Evolutionary conservation across 2,113 vertebrate genomes (phyloP).

Genomic region (Chitala chitala): DNA sequence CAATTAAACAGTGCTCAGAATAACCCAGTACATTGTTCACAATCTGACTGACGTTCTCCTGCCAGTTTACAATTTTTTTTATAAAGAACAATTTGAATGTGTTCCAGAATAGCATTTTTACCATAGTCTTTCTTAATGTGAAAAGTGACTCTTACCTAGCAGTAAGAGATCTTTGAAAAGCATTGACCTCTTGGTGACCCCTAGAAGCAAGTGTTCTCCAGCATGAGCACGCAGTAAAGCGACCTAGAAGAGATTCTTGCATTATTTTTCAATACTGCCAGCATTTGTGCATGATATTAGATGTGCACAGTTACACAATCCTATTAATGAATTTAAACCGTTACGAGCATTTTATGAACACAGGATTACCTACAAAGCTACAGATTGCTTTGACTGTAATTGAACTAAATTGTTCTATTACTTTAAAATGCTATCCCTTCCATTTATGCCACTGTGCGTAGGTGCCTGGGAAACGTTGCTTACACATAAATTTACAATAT

Average conservation of each 20-base stretch:
- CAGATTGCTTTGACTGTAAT: no score
- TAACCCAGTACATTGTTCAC: neutral
- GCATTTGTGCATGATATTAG: no score
- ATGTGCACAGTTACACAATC: no score
- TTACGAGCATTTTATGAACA: no score
- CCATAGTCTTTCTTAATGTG: neutral
- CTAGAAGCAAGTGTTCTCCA: slow-evolving; percentile 89
- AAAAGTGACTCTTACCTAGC: slow-evolving; percentile 69
- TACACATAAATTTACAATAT: no score
- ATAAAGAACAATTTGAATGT: neutral
- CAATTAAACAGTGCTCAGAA: neutral
- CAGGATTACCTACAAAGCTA: no score
- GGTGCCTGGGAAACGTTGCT: no score
- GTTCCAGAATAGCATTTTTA: neutral
- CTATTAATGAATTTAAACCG: no score
- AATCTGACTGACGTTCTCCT: neutral
- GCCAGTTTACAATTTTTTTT: neutral
- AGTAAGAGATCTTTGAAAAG: slow-evolving; percentile 90
- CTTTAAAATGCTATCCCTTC: no score
- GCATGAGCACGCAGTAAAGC: slow-evolving; percentile 90
- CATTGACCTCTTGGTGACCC: slow-evolving; percentile 91
- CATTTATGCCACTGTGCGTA: no score
- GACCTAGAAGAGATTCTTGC: slow-evolving; percentile 74
- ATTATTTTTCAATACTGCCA: no score
- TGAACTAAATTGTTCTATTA: no score